Evolutionary conservation across 2,113 vertebrate species (phyloP), one percentile per base, ranked within the genome.

Genomic region (Phyllostomus hastatus): DNA sequence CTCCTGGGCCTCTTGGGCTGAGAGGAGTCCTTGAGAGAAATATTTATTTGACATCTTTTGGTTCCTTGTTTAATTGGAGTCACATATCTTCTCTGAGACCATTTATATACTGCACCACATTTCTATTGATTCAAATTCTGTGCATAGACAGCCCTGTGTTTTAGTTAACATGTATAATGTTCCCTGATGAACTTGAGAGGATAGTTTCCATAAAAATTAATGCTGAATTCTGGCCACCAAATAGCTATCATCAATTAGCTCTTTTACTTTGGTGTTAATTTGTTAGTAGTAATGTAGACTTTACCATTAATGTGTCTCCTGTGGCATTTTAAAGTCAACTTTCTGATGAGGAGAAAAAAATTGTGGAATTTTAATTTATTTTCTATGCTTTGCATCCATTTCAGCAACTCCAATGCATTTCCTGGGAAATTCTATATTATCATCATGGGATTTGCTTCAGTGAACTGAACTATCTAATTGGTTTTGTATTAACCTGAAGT

Each of bases 21-120:
- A 92, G 72, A 88, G 87, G 61, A 95, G 84, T 92, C 93, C 88
- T 97, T 94, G 94, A 96, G 85, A 96, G 41, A 57, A 92, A 85
- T 94, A 95, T 96, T 97, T 97, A 96, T 97, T 94, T 96, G 94
- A 95, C 67, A 87, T 94, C 69, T 93, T 92, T 83, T 16, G 6
- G 38, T 92, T 97, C 67, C 50, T 80, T 76, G 67, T 95, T 92
- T 97, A 95, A 96, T 81, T 97, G 90, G 59, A 94, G 84, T 78
- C 78, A 89, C 64, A 83, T 82, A 76, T 96, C 80, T 91, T 95
- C 87, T 61, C 50, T 33, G 26, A 94, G 35, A 17, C 46, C 87
- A 76, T 67, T 90, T 88, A 67, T 78, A 96, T 88, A 89, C 28
- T 46, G 4, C 31, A 48, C 48, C 57, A 24, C 22, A 9, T 87